Conservation (phyloP, 2,113 vertebrate genomes). For the Chitala chitala region DNA sequence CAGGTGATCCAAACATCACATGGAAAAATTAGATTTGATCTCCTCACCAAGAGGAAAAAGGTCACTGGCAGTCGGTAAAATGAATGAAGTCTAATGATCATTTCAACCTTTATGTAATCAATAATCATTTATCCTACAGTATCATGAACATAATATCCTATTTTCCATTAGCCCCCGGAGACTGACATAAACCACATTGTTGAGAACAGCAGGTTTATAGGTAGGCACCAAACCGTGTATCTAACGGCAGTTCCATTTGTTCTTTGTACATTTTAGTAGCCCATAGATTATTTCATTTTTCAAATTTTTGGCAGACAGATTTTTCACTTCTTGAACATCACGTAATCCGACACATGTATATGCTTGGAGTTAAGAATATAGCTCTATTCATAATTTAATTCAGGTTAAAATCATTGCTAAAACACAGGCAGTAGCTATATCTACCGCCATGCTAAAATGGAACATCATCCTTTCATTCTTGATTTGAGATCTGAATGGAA, state of each 20-base stretch:
- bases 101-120: constrained; percentile 78
- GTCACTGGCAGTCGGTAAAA: constrained; percentile 70
- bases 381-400: neutral
- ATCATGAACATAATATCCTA: constrained; percentile 62
- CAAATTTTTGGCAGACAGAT: neutral
- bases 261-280: neutral
- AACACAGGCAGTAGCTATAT: no score
- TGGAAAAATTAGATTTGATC: constrained; percentile 60
- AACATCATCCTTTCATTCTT: neutral
- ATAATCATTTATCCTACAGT: constrained; percentile 77
- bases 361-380: no score
- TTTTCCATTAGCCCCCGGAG: constrained; percentile 65
- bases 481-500: no score
- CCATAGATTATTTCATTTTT: neutral
- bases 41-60: constrained; percentile 51
- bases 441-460: neutral
- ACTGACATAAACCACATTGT: constrained; percentile 57
- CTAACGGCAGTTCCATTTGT: neutral
- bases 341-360: neutral
- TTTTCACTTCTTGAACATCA: neutral
- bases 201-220: constrained; percentile 63
- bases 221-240: constrained; percentile 13
- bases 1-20: constrained; percentile 60
- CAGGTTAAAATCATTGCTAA: neutral
- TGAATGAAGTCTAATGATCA: constrained; percentile 78